Conservation (phyloP, 1,140 invertebrate genomes). For the Euwallacea similis region DNA sequence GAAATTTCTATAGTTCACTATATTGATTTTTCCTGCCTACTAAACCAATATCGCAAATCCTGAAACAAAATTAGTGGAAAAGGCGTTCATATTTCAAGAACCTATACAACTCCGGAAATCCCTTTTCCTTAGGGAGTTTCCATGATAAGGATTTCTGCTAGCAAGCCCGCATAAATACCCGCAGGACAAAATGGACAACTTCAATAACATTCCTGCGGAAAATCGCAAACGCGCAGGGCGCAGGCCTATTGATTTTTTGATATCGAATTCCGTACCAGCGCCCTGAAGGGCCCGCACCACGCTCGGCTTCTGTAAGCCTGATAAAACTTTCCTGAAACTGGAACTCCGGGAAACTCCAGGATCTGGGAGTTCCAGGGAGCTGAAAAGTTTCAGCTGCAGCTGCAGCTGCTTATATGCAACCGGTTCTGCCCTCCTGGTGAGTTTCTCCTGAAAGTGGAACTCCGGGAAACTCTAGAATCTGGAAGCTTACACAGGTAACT, state of each 20-base stretch:
- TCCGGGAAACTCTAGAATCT: background rate
- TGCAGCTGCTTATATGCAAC: too few species aligned
- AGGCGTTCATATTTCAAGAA: too few species aligned
- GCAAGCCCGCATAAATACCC: background rate
- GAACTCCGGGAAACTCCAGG: slow-evolving; percentile 21
- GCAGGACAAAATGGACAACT: too few species aligned
- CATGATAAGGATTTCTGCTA: slow-evolving; percentile 11
- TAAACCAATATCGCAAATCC: too few species aligned
- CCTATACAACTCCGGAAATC: background rate
- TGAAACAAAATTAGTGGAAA: too few species aligned
- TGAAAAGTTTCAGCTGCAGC: background rate
- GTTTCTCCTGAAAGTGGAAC: too few species aligned
- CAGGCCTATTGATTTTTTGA: background rate
- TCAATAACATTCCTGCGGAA: too few species aligned
- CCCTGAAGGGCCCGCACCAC: background rate
- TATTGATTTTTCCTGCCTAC: too few species aligned
- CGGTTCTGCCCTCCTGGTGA: too few species aligned
- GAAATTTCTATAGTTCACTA: too few species aligned
- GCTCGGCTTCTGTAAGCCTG: background rate
- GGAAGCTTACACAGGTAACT: background rate
- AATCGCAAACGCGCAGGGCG: too few species aligned
- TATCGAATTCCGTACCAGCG: background rate
- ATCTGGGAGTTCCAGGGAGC: background rate
- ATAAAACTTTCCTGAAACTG: slow-evolving; percentile 21
- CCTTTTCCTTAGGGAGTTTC: slow-evolving; percentile 11